Conservation (phyloP, 2,888 invertebrate genomes). For the Noctua janthe region DNA sequence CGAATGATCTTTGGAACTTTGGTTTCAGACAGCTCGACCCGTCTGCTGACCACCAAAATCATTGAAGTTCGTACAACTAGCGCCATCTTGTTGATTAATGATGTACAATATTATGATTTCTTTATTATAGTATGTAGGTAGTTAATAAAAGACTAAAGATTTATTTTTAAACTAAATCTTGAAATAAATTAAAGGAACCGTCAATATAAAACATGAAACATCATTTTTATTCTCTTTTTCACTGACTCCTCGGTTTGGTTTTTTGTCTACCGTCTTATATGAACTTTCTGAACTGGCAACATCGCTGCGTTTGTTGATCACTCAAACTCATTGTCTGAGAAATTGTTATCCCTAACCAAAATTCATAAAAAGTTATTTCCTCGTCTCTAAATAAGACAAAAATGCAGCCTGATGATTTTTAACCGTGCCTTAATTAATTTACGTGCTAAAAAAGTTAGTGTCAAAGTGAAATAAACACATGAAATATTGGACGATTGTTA, state of each 20-base stretch:
- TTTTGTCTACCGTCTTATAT: neutral
- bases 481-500: conserved; percentile 65
- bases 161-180: neutral
- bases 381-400: neutral
- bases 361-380: conserved; percentile 24
- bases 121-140: neutral
- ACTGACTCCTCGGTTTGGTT: neutral
- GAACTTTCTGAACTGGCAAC: conserved; percentile 40
- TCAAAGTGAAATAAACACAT: conserved; percentile 71
- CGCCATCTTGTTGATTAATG: conserved; percentile 35
- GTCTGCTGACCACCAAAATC: neutral
- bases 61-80: neutral
- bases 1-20: neutral
- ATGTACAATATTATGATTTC: conserved; percentile 7
- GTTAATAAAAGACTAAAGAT: neutral
- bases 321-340: conserved; percentile 52
- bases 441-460: conserved; percentile 26
- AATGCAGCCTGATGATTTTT: conserved; percentile 49
- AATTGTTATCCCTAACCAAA: conserved; percentile 44
- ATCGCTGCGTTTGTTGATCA: conserved; percentile 59
- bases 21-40: neutral
- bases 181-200: neutral
- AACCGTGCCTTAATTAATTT: conserved; percentile 65
- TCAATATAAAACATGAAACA: neutral
- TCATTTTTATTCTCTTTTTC: neutral